These are phyloP conservation scores for Drosophila emarginata DNA, from an alignment of 2,888 invertebrate species.

Conservation along the genomic window DNA sequence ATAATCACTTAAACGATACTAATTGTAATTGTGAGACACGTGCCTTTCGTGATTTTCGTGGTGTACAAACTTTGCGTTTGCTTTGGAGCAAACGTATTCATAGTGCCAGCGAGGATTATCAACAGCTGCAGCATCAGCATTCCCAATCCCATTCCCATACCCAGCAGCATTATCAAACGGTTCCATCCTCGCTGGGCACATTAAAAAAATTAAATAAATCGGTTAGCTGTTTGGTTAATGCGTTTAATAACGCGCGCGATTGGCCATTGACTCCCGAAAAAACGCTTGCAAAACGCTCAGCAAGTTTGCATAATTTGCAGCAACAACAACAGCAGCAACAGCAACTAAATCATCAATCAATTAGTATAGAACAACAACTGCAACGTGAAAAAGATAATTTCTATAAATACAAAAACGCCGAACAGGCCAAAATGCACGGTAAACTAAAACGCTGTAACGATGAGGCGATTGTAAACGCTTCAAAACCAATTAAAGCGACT, in stretches of 20 bases:
- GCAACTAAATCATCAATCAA: neutral
- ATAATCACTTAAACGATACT: slow-evolving; percentile 33
- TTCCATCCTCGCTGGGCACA: slow-evolving; percentile 51
- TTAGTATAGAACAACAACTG: slow-evolving; percentile 15
- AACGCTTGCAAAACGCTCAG: slow-evolving; percentile 71
- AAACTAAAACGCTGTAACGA: slow-evolving; percentile 55
- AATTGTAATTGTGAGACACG: slow-evolving; percentile 60
- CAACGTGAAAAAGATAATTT: slow-evolving; percentile 81
- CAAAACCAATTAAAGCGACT: slow-evolving; percentile 7
- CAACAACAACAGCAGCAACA: slow-evolving; percentile 51
- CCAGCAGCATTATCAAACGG: neutral
- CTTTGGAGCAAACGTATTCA: slow-evolving; percentile 82
- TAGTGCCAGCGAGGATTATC: slow-evolving; percentile 56
- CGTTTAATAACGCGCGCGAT: slow-evolving; percentile 60
- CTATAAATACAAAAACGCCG: slow-evolving; percentile 82
- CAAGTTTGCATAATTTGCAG: slow-evolving; percentile 78
- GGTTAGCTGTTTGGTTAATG: slow-evolving; percentile 76
- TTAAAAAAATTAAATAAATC: slow-evolving; percentile 74
- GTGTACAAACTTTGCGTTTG: slow-evolving; percentile 80
- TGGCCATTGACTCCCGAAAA: slow-evolving; percentile 41
- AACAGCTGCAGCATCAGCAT: slow-evolving; percentile 14
- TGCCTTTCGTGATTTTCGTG: slow-evolving; percentile 77
- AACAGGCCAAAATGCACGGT: slow-evolving; percentile 69
- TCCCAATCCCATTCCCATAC: neutral
- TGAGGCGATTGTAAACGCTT: slow-evolving; percentile 19